Evolutionary conservation across 2,888 invertebrate species (phyloP), one percentile per base, ranked within the genome.

Genomic region (Volucella bombylans): DNA sequence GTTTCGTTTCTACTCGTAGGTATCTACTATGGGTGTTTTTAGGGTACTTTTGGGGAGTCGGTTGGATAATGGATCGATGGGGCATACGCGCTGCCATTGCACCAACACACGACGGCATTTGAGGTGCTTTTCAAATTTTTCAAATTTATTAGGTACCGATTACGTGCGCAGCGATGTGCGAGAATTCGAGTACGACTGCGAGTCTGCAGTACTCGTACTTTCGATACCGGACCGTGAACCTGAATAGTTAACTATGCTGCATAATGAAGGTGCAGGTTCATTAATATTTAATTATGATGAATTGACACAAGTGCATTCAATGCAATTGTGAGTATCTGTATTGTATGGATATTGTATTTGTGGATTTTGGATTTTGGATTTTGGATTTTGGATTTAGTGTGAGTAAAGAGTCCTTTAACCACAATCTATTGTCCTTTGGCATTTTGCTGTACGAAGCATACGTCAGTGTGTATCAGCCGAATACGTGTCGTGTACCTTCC

Each of bases 211-310:
- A 31, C 31, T 31, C 31, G 31, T 31, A 18, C 18, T 1, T 31
- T 31, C 31, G 6, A 31, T 31, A 31, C 31, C 6, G 6, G 31
- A 31, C 47, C 47, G 10, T 47, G 47, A 47, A 10, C n/a, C 14
- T 14, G 14, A 47, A 47, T 47, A 47, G 47, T 47, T 47, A 47
- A 47, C 47, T 14, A 47, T 31, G 31, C 31, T 31, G 31, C 31
- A 31, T 31, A 31, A 31, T 31, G 31, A 31, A 31, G 31, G 12
- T 4, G 18, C 2, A 55, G 38, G 47, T 65, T 57, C 49, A 55
- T 65, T 74, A 65, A 55, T 65, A 57, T 55, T 74, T 65, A 23
- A 41, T 47, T 49, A 39, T 65, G 65, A 55, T 49, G 49, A 64
- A 57, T 49, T 55, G 55, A 39, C 41, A 31, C 62, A 50, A 61